Percentiles rank a stretch among this genome's conserved stretches.
Evolutionary conservation across 2,797 vertebrate genomes (phyloP).

Genomic region (Chiloscyllium punctatum): DNA sequence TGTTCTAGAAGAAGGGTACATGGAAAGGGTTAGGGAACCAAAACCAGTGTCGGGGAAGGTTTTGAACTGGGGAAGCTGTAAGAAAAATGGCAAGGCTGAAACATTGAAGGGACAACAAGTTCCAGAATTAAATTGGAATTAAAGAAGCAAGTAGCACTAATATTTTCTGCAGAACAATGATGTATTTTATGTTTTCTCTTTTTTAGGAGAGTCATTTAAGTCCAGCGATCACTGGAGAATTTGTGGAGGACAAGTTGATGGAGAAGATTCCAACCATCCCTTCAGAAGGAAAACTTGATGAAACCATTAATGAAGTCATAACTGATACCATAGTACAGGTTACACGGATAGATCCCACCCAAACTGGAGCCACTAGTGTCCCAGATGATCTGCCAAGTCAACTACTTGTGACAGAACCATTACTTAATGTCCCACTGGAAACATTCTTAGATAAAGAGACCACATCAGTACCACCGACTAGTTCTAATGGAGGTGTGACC

Average conservation of each 20-base stretch:
- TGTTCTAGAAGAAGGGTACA: background rate
- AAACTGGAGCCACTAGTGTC: background rate
- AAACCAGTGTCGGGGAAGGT: background rate
- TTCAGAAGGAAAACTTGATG: constrained; percentile 39
- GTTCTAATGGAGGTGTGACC: background rate
- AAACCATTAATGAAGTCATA: constrained; percentile 42
- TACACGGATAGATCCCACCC: constrained; percentile 41
- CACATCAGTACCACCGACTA: background rate
- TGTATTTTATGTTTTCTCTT: constrained; percentile 29
- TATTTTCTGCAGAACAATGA: background rate
- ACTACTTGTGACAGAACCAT: background rate
- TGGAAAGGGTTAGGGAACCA: background rate
- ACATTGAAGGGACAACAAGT: background rate
- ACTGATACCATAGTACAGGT: background rate
- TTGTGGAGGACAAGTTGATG: constrained; percentile 39
- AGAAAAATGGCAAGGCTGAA: background rate
- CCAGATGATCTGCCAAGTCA: background rate
- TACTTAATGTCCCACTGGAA: background rate
- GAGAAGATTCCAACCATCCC: background rate
- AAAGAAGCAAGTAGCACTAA: background rate
- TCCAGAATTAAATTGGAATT: background rate
- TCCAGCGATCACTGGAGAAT: constrained; percentile 42
- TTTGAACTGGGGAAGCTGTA: background rate
- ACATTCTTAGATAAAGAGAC: no score
- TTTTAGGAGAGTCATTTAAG: constrained; percentile 49